Base-by-base conservation (phyloP, 2,113 vertebrate species). In the Myotis brandtii region DNA sequence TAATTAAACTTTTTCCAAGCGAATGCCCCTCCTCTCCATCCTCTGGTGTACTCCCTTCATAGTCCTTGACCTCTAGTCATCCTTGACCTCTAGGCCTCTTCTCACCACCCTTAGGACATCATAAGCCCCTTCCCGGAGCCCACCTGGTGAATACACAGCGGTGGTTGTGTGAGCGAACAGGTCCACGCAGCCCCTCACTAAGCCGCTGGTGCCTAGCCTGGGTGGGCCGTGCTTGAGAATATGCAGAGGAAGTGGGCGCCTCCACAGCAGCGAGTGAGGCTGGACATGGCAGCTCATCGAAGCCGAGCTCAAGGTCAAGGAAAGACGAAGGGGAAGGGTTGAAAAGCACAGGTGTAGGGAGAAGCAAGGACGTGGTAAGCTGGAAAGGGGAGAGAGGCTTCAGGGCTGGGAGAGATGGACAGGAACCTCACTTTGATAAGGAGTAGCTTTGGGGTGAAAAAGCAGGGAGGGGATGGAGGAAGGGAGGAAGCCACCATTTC, bases 41-140 rank as follows among this genome's bases (percentile, higher is more conserved):
- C 37, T 54, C 77, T 30, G 5, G 32, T n/a, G 6, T 5, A 6
- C 2, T 12, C 30, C 9, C 3, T 20, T 5, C 8, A 1, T 14
- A 6, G 3, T 40, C 10, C 30, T 48, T 3, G 32, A 34, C 64
- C 30, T 9, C 14, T 1, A 43, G 27, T 23, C 9, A 1, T 34
- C 8, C 40, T 66, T 7, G 34, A 32, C 54, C 30, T 7, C 23
- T 2, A 34, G 9, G 75, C 11, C 43, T 56, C 23, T 34, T 75
- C 8, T 70, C 16, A 0, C 25, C 23, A 0, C 12, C 16, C 2
- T 2, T 9, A 1, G 1, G 5, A 2, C 12, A 3, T n/a, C 0
- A 1, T 12, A 7, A 32, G 37, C 30, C 67, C 3, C 8, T 46
- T 43, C 8, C 1, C 0, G 52, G 66, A 59, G 66, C 56, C 25